Percentiles rank a stretch among this genome's conserved stretches.
These are phyloP conservation scores for rabbit (Oryctolagus cuniculus) DNA, from an alignment of 2,113 vertebrate genomes.

Conservation along the genomic window mOryCun1.1 NC_091439.1:121435001-121435500, in stretches of 20 bases:
- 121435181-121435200: background rate
- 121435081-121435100: background rate
- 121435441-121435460: background rate
- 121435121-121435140: background rate
- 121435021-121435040: background rate
- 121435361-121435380: background rate
- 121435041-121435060: background rate
- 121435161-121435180: background rate
- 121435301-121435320: background rate
- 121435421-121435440: background rate
- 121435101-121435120: background rate
- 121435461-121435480: background rate
- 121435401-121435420: background rate
- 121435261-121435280: background rate
- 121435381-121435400: background rate
- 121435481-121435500: background rate
- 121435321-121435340: background rate
- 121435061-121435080: background rate
- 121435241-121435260: background rate
- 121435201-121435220: background rate
- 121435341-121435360: background rate
- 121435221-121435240: background rate
- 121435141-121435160: background rate
- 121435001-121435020: background rate
- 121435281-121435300: constrained; percentile 26